These are phyloP conservation scores for Ctena decussata DNA, from an alignment of 2,888 invertebrate species.

Conservation along the genomic window DNA sequence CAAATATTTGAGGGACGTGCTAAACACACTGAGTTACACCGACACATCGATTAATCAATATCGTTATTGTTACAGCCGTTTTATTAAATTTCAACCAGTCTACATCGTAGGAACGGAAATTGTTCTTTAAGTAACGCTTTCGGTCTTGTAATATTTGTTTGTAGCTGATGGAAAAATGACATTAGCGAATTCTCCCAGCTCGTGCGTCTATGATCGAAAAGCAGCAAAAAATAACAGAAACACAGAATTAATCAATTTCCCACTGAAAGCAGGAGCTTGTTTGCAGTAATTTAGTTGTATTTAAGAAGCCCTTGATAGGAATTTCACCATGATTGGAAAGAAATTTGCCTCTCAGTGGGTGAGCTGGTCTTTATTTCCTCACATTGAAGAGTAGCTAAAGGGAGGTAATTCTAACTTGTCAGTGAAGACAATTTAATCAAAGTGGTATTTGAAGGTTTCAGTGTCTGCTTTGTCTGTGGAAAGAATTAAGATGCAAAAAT, in stretches of 20 bases:
- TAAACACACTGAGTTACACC: background rate
- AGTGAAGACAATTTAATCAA: background rate
- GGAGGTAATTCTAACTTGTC: background rate
- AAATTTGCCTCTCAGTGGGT: background rate
- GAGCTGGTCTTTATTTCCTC: background rate
- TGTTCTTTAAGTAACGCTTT: slow-evolving; percentile 12
- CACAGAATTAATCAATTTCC: background rate
- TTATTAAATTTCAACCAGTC: slow-evolving; percentile 2
- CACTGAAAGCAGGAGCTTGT: background rate
- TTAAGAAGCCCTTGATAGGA: background rate
- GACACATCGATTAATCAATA: background rate
- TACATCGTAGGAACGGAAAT: background rate
- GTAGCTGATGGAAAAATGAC: background rate
- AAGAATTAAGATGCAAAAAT: too few relatives aligned
- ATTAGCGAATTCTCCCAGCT: background rate
- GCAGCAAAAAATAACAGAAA: background rate
- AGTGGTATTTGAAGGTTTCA: background rate
- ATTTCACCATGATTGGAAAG: background rate
- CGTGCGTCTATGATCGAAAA: background rate
- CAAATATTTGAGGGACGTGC: slow-evolving; percentile 1
- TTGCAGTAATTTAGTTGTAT: background rate
- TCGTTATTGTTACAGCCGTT: background rate
- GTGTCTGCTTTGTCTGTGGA: background rate
- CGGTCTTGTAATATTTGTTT: background rate
- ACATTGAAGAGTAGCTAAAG: background rate